Conservation (phyloP, 1,140 invertebrate species). For the Leptopilina boulardi region DNA sequence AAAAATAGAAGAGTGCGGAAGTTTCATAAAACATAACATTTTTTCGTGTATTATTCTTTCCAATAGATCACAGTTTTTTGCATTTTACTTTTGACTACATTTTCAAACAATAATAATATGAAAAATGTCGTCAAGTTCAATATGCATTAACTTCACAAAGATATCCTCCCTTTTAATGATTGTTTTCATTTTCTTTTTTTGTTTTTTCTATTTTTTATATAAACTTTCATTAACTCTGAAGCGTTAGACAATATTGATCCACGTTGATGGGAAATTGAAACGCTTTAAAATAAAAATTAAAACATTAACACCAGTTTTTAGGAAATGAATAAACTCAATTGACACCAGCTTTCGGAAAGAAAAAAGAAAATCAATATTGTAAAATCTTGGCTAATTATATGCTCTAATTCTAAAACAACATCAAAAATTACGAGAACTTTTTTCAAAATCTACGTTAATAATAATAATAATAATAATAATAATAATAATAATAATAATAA, state of each 20-base stretch:
- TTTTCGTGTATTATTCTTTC: neutral
- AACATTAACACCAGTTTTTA: constrained; percentile 1
- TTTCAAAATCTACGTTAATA: neutral
- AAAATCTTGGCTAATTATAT: neutral
- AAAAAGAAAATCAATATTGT: neutral
- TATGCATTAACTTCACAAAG: neutral
- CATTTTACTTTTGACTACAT: neutral
- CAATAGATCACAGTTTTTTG: neutral
- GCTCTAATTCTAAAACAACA: constrained; percentile 18
- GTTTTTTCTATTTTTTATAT: neutral
- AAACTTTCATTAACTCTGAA: constrained; percentile 12
- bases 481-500: no score
- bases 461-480: no score
- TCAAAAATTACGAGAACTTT: neutral
- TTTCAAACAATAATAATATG: neutral
- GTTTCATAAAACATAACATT: constrained; percentile 10
- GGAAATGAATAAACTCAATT: neutral
- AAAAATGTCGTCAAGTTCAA: constrained; percentile 2
- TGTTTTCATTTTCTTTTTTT: neutral
- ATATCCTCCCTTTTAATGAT: constrained; percentile 1
- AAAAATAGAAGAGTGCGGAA: no score
- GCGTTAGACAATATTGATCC: constrained; percentile 4
- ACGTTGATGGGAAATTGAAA: neutral
- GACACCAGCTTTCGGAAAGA: constrained; percentile 6
- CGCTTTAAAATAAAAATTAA: neutral